A percentile compares a stretch with the other conserved stretches of the same genome.
Evolutionary conservation across 2,797 vertebrate species (phyloP).

Genomic region (Erethizon dorsatum): DNA sequence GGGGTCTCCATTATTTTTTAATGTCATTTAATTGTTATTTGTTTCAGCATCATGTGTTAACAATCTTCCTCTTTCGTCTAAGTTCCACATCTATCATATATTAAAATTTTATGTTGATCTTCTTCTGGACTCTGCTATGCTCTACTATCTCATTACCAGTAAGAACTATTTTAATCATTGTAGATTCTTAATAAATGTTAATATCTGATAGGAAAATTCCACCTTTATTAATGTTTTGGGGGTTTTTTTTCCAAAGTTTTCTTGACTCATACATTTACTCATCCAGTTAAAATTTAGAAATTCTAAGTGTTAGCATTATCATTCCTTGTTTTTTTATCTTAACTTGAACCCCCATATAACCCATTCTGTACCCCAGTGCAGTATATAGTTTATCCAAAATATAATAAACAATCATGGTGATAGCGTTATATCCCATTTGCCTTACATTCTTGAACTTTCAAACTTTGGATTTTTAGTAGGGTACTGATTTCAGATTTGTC

Average conservation of each 20-base stretch:
- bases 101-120: neutral
- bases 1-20: neutral
- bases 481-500: neutral
- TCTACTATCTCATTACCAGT: neutral
- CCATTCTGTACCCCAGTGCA: neutral
- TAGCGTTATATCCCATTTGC: neutral
- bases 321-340: neutral
- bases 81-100: neutral
- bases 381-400: neutral
- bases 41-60: constrained; percentile 21
- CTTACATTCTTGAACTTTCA: neutral
- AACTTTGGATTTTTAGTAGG: neutral
- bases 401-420: neutral
- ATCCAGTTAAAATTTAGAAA: neutral
- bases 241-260: neutral
- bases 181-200: neutral
- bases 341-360: neutral
- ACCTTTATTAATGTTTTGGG: neutral
- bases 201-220: neutral
- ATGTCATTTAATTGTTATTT: constrained; percentile 28
- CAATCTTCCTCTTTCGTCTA: neutral
- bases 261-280: neutral
- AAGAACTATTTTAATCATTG: neutral
- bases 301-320: neutral
- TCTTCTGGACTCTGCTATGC: neutral